phyloP scores from a whole-genome alignment of 2,888 invertebrate genomes.

The Pteria penguin region DNA sequence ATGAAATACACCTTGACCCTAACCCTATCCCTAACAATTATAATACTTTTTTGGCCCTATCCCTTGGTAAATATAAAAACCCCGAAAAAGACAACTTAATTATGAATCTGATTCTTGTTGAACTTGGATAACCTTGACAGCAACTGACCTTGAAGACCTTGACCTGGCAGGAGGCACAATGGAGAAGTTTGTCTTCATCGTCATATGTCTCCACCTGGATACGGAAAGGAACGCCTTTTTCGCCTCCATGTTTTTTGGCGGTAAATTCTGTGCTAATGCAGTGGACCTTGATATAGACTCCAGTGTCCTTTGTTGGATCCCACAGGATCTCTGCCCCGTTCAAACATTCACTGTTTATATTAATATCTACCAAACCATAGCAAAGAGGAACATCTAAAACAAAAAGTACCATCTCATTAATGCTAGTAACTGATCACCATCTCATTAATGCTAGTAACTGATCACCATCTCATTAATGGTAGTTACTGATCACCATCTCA shows the following conservation, averaged over 20 bases:
- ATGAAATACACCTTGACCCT: no score
- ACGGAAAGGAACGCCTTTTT: conserved; percentile 97
- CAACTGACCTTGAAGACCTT: conserved; percentile 86
- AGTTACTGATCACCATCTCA: no score
- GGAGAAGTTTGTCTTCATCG: conserved; percentile 84
- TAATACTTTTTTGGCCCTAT: no score
- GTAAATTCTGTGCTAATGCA: conserved; percentile 99
- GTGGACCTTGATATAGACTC: conserved; percentile 93
- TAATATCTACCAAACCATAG: conserved; percentile 92
- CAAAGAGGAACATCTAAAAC: conserved; percentile 92
- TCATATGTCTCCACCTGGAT: conserved; percentile 94
- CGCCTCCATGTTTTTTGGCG: conserved; percentile 98
- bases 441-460: no score
- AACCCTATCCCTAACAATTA: no score
- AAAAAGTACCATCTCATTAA: no score
- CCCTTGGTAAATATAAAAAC: no score
- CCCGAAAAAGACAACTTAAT: no score
- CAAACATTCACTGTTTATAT: conserved; percentile 85
- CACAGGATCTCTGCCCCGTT: conserved; percentile 94
- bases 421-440: no score
- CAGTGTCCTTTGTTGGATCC: conserved; percentile 98
- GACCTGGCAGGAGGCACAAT: conserved; percentile 97
- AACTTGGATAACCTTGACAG: no score
- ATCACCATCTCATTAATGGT: no score
- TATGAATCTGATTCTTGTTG: no score